These are phyloP conservation scores for Sturnus vulgaris DNA, from an alignment of 2,113 vertebrate genomes.

Conservation along the genomic window DNA sequence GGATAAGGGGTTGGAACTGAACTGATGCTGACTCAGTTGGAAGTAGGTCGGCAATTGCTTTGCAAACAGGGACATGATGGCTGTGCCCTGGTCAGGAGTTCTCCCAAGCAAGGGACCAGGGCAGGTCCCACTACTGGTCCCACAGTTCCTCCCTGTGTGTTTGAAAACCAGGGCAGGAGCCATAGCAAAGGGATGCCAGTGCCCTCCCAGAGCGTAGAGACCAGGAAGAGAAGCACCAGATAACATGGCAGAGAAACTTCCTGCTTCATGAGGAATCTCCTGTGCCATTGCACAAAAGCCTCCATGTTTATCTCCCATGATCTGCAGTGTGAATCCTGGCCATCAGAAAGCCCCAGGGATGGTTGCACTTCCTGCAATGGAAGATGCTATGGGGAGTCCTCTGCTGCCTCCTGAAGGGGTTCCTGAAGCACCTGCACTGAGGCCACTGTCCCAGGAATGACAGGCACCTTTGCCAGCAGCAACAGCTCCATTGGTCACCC, in stretches of 20 bases:
- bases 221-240: background rate
- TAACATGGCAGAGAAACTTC: background rate
- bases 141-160: background rate
- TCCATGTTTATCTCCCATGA: background rate
- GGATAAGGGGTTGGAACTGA: background rate
- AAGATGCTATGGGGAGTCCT: background rate
- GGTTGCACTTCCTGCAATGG: background rate
- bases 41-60: background rate
- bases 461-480: background rate
- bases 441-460: background rate
- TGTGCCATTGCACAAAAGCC: background rate
- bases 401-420: background rate
- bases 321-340: background rate
- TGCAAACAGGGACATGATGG: background rate
- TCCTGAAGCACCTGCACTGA: background rate
- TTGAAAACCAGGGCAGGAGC: background rate
- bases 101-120: background rate
- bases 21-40: background rate
- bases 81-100: background rate
- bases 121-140: background rate
- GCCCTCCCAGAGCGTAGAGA: background rate
- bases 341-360: background rate
- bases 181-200: accelerated
- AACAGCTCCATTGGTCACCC: background rate
- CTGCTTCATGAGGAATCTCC: background rate